A percentile compares a stretch with the other conserved stretches of the same genome.
These are phyloP conservation scores for Cydia fagiglandana DNA, from an alignment of 1,140 invertebrate genomes.

Conservation along the genomic window DNA sequence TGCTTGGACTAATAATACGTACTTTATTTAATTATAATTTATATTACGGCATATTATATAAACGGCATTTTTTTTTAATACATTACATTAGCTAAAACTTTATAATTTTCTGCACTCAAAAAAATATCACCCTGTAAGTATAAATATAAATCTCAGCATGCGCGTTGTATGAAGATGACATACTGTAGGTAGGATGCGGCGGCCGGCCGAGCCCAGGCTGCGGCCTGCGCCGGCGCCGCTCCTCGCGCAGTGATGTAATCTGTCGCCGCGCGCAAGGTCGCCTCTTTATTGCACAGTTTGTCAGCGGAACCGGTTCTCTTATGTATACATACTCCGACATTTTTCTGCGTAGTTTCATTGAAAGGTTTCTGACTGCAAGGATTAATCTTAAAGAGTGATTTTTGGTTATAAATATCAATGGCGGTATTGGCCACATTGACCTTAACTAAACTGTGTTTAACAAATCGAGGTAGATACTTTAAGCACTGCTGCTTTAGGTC, in stretches of 20 bases:
- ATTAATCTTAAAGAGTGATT: background rate
- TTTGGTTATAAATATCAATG: too few relatives aligned
- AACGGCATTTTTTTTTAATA: too few relatives aligned
- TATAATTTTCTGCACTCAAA: too few relatives aligned
- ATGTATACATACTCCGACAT: conserved; percentile 19
- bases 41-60: too few relatives aligned
- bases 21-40: too few relatives aligned
- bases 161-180: conserved; percentile 6
- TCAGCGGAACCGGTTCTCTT: conserved; percentile 31
- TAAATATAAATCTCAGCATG: background rate
- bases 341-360: conserved; percentile 31
- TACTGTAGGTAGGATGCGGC: background rate
- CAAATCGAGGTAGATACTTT: too few relatives aligned
- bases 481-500: too few relatives aligned
- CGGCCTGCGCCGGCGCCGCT: conserved; percentile 32
- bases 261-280: conserved; percentile 42
- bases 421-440: too few relatives aligned
- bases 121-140: background rate
- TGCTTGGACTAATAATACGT: too few relatives aligned
- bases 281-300: conserved; percentile 36
- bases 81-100: too few relatives aligned
- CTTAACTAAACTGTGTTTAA: too few relatives aligned
- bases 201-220: conserved; percentile 26
- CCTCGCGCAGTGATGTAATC: conserved; percentile 36
- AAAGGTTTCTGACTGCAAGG: conserved; percentile 2